Evolutionary conservation across 2,797 vertebrate genomes (phyloP).

Genomic region (Ptychadena robeensis): DNA sequence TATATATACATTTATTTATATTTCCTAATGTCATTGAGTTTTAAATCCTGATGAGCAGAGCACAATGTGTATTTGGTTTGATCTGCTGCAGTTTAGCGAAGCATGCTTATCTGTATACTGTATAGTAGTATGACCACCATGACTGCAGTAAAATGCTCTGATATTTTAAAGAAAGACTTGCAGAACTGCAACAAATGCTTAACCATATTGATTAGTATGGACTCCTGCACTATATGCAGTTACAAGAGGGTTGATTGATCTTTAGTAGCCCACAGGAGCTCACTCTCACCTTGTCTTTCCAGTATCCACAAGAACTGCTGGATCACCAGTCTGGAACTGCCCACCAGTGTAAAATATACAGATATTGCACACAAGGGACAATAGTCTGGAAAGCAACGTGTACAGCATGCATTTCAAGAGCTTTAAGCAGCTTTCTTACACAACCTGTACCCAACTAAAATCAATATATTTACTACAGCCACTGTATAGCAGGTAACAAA

Average conservation of each 20-base stretch:
- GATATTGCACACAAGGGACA: background rate
- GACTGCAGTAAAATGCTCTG: conserved; percentile 35
- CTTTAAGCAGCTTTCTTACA: background rate
- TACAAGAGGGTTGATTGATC: background rate
- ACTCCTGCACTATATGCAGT: background rate
- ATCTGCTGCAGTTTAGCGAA: conserved; percentile 21
- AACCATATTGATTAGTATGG: background rate
- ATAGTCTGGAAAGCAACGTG: background rate
- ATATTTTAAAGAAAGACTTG: conserved; percentile 8
- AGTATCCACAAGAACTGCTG: background rate
- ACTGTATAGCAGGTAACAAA: background rate
- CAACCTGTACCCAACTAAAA: too few relatives aligned
- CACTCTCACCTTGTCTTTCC: background rate
- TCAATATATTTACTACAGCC: background rate
- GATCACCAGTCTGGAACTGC: background rate
- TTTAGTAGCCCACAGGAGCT: background rate
- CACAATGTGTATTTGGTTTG: background rate
- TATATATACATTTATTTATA: background rate
- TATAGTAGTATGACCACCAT: conserved; percentile 4
- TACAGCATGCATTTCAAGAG: background rate
- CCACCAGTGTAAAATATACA: background rate
- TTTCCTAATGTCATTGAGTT: background rate
- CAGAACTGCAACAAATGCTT: background rate
- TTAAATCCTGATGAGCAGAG: background rate
- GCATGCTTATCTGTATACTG: background rate